Conservation (phyloP, 2,888 invertebrate genomes). For the Lagria hirta region DNA sequence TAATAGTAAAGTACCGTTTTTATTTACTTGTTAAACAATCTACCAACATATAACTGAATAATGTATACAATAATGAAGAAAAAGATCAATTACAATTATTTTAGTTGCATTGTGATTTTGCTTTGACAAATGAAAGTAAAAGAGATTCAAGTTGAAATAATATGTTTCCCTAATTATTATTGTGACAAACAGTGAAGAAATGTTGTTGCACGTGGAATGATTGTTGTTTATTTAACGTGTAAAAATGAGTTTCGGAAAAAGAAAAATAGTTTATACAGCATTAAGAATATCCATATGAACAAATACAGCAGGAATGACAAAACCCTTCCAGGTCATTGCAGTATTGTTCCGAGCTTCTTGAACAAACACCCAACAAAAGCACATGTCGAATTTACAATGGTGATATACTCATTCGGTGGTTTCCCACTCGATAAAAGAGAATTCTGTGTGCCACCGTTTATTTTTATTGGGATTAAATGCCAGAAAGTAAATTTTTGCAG, state of each 20-base stretch:
- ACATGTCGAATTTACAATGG: constrained; percentile 21
- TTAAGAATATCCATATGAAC: constrained; percentile 20
- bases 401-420: constrained; percentile 16
- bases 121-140: too few species aligned
- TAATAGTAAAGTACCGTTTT: too few species aligned
- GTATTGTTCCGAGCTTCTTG: constrained; percentile 21
- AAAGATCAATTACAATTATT: too few species aligned
- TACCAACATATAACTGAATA: too few species aligned
- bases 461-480: constrained; percentile 26
- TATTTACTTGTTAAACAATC: too few species aligned
- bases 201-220: constrained; percentile 23
- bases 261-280: constrained; percentile 25
- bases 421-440: constrained; percentile 24
- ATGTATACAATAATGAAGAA: too few species aligned
- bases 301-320: constrained; percentile 19
- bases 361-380: constrained; percentile 23
- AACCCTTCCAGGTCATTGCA: constrained; percentile 26
- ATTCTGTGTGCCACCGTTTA: constrained; percentile 17
- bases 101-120: too few species aligned
- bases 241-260: constrained; percentile 19
- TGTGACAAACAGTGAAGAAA: too few species aligned
- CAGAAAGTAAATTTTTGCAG: constrained; percentile 1
- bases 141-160: too few species aligned
- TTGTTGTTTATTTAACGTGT: constrained; percentile 23
- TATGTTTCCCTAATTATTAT: too few species aligned